These are phyloP conservation scores for Eretmochelys imbricata DNA, from an alignment of 2,113 vertebrate species.

Conservation along the genomic window DNA sequence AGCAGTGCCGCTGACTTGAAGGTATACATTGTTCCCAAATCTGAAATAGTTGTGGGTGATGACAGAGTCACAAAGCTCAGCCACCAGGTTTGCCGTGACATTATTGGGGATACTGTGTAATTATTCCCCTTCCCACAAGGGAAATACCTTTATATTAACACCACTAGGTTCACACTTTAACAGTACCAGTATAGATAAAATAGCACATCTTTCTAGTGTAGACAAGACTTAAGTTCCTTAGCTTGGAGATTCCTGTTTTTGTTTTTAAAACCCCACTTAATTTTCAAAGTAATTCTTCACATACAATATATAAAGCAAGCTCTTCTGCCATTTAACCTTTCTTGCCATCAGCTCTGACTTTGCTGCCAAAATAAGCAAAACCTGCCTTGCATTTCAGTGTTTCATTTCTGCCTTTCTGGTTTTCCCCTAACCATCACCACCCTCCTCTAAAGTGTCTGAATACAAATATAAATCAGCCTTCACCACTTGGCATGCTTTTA, in stretches of 20 bases:
- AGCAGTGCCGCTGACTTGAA: too few relatives aligned
- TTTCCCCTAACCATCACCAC: not conserved
- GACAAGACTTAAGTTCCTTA: not conserved
- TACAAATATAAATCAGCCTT: constrained; percentile 40
- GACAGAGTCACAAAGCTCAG: too few relatives aligned
- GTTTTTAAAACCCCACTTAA: not conserved
- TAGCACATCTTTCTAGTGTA: rapidly evolving
- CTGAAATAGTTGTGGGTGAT: too few relatives aligned
- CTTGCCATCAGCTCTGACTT: not conserved
- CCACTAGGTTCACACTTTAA: not conserved
- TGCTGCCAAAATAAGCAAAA: constrained; percentile 8
- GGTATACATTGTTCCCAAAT: too few relatives aligned
- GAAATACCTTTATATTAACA: not conserved
- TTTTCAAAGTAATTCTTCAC: not conserved
- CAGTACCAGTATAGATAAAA: not conserved
- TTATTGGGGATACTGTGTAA: not conserved
- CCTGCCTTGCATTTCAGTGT: not conserved
- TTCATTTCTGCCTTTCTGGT: not conserved
- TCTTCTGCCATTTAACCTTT: not conserved
- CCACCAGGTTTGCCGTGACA: too few relatives aligned
- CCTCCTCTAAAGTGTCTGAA: constrained; percentile 13
- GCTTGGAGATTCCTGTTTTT: rapidly evolving
- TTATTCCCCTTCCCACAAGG: not conserved
- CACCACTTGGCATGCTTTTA: constrained; percentile 41
- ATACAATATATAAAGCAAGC: not conserved